Conservation (phyloP, 1,140 invertebrate species). For the Heliconius nattereri region DNA sequence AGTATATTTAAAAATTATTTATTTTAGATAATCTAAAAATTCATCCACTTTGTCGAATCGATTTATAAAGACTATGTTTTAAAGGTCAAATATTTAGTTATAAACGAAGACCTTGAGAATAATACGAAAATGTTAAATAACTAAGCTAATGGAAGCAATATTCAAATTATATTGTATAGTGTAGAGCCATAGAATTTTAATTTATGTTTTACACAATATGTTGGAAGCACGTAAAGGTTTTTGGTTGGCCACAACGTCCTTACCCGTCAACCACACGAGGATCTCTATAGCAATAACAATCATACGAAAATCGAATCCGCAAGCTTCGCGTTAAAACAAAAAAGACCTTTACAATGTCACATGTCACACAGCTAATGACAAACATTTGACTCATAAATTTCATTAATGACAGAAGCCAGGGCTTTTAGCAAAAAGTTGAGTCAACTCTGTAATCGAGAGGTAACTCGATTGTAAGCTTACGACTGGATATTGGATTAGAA, state of each 20-base stretch:
- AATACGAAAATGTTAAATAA: slow-evolving; percentile 5
- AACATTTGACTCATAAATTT: slow-evolving; percentile 13
- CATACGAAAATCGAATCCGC: not conserved
- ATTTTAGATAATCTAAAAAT: not conserved
- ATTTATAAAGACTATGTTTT: not conserved
- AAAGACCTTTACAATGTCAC: not conserved
- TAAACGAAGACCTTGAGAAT: not conserved
- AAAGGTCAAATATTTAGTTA: not conserved
- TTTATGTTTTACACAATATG: not conserved
- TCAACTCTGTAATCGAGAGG: slow-evolving; percentile 42
- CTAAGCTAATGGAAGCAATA: slow-evolving; percentile 3
- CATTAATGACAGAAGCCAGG: not conserved
- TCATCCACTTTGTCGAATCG: not conserved
- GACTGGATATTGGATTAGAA: slow-evolving; percentile 65
- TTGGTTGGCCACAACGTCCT: slow-evolving; percentile 11
- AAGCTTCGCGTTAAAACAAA: not conserved
- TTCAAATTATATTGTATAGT: slow-evolving; percentile 1
- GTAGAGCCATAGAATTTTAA: not conserved
- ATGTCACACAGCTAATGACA: not conserved
- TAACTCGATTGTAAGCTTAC: slow-evolving; percentile 49
- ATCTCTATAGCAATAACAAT: not conserved
- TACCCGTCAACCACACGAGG: not conserved
- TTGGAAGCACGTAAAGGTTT: not conserved
- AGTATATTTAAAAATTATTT: not conserved
- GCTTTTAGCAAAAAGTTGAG: slow-evolving; percentile 45